Base-by-base conservation (phyloP, 2,113 vertebrate genomes). In the Platysternon megacephalum region DNA sequence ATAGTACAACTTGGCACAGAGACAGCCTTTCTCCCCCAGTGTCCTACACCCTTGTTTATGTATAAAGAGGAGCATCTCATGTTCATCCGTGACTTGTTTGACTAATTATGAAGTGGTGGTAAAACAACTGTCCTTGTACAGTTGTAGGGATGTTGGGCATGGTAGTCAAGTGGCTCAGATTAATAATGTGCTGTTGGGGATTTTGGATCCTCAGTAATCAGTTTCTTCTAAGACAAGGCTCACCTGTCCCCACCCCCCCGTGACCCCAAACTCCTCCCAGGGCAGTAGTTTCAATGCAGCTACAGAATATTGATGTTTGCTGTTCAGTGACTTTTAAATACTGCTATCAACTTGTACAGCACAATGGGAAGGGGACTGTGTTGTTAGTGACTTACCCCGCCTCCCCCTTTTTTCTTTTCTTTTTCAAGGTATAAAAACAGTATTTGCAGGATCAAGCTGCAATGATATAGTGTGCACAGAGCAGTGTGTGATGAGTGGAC, bases 401-500 rank as follows among this genome's bases (percentile, higher is more conserved):
- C 39, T 91, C 22, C 35, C 19, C 8, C 3, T 11, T 42, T 61
- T 10, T 86, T 51, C 32, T 89, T 93, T 22, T 89, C 44, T 7
- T 94, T 94, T 96, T 96, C 52, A 96, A 99, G 99, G 99, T 98
- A 99, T 99, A 98, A 99, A 99, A 98, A 99, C 99, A 0, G 99
- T 99, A 65, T 99, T 99, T 95, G 99, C 99, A 0, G 99, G 99
- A 8, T 99, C 99, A 95, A 99, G 99, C 98, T 99, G 99, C 97
- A 99, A 99, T 32, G 99, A 99, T 95, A 99, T 99, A 0, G 99
- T 99, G 21, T 99, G 99, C 97, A 99, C 99, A 0, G 99, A 99
- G 94, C 99, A 99, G 88, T 99, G 99, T 94, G 99, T 99, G 29
- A 99, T 99, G 99, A 99, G 99, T 28, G 99, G 99, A 86, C 99